Evolutionary conservation across 92 coral and sea anemone genomes (phyloP), one percentile per base, ranked within the genome.

Genomic region (Zoanthus gigantus): DNA sequence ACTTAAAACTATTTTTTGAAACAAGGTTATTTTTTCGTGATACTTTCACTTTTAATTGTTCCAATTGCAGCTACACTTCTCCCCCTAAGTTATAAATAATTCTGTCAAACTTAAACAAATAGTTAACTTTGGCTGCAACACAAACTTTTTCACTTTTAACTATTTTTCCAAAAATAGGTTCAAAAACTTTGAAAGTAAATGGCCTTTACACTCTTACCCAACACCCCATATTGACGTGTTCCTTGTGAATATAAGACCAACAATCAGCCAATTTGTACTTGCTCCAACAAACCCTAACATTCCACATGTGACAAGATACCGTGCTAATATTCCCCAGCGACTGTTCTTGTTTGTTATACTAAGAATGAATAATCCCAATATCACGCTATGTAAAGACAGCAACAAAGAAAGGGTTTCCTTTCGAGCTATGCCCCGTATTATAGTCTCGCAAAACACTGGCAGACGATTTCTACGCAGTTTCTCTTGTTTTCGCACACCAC

Each of bases 251-350:
- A 93, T 79, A 56, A 94, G 57, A 37, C 86, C 79, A 34, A 94
- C 85, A 17, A 94, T 96, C 34, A 93, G 83, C 90, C 93, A 93
- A 84, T 93, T 94, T 0, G 91, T 77, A 56, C 90, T 86, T 13
- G 96, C 98, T 66, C 98, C 98, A 78, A 87, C 79, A 46, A 94
- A 90, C 14, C 96, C 98, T 76, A 91, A 91, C 82, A 92, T 89
- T 12, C 98, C 98, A 93, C 98, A 94, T 11, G 96, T 86, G 45
- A 94, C 89, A 69, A 94, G 82, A 84, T 91, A 93, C 68, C 78
- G 96, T 56, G 98, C 96, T 42, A 93, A 11, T 13, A 65, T 66
- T 66, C 84, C 74, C 89, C 91, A 75, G 56, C 65, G 65, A 9
- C 89, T 46, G 18, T 84, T 10, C 69, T 86, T 71, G 10, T 72